Base-by-base conservation (phyloP, 1,140 invertebrate species). In the Xylocopa sonorina region DNA sequence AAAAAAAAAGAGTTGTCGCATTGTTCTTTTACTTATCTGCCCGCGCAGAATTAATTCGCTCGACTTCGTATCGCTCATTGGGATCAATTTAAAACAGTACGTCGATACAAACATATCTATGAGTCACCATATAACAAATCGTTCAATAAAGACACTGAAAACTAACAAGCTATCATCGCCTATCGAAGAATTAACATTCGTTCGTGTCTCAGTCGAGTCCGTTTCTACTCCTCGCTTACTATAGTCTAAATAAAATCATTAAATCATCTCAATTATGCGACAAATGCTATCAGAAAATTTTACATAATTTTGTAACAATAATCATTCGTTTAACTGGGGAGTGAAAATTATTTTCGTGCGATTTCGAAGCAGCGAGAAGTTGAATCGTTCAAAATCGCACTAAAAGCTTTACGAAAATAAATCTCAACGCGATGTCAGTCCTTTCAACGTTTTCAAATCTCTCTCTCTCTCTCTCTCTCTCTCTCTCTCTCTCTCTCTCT, bases 321-420 rank as follows among this genome's bases (percentile, higher is more conserved):
- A 24, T 51, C 5, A n/a, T 24, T 51, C 5, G 2, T n/a, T 12
- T 18, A 18, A 34, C 46, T 32, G n/a, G 34, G 3, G 55, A 60
- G 27, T 58, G 3, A 46, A 41, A 72, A 18, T 72, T 46, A 41
- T 29, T 72, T 32, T 0, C 21, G 34, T 24, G 16, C 7, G 10
- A 32, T 38, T 34, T 21, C 14, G 1, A 18, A 38, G 10, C 3
- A 29, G 60, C 10, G 12, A 29, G 58, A 27, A 46, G 73, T 18
- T 16, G 3, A 66, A 66, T 29, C 18, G 16, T 6, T 4, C 6
- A 12, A 63, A 63, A 63, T n/a, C 4, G 34, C 18, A 12, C 32
- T 64, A 64, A 66, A 66, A 34, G 18, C 10, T n/a, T 18, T 74
- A 75, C 18, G 34, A 75, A 75, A 75, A 66, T 66, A 74, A 74